These are phyloP conservation scores for Molossus molossus DNA, from an alignment of 2,797 vertebrate species.

Conservation along the genomic window DNA sequence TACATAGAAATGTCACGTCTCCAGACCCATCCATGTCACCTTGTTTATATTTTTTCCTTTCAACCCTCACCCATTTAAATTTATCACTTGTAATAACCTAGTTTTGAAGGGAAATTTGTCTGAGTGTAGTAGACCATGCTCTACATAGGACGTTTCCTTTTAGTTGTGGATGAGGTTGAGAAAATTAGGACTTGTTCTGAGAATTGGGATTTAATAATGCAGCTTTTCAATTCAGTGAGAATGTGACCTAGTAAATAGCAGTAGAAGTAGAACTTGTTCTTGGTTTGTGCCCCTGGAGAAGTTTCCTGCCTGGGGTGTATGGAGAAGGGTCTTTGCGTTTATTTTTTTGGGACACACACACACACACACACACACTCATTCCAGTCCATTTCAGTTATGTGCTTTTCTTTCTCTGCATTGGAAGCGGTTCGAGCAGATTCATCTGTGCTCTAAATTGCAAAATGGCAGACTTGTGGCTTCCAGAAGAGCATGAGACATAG, in stretches of 20 bases:
- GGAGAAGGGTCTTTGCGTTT: neutral
- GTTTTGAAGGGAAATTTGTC: neutral
- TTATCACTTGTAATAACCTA: neutral
- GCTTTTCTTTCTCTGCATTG: neutral
- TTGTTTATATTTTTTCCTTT: neutral
- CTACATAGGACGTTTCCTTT: neutral
- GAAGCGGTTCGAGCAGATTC: neutral
- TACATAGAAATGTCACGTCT: neutral
- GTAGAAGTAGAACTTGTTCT: neutral
- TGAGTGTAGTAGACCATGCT: conserved; percentile 23
- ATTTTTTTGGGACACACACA: neutral
- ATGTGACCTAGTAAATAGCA: neutral
- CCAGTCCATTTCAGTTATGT: neutral
- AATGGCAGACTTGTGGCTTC: neutral
- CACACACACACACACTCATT: neutral
- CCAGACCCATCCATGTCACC: neutral
- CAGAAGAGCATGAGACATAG: neutral
- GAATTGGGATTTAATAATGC: neutral
- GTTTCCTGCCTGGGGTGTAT: neutral
- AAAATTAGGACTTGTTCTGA: neutral
- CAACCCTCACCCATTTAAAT: neutral
- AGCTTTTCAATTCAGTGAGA: neutral
- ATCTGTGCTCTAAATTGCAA: conserved; percentile 29
- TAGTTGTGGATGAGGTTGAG: neutral
- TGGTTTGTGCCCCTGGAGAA: neutral